These are phyloP conservation scores for Nycticebus coucang DNA, from an alignment of 2,113 vertebrate genomes.

Conservation along the genomic window DNA sequence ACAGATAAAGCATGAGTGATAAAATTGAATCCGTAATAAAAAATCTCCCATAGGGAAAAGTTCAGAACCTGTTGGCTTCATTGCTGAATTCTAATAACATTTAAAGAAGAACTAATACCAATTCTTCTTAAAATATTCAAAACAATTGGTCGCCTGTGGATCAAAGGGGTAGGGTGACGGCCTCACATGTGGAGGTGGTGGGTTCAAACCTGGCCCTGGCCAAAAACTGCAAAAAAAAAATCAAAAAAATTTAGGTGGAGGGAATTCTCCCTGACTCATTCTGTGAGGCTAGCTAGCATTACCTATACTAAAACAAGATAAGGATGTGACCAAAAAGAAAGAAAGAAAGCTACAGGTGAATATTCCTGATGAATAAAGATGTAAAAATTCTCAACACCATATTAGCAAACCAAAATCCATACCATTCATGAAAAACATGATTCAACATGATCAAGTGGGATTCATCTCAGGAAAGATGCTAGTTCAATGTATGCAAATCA, in stretches of 20 bases:
- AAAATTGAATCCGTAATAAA: not conserved
- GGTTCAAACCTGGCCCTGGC: no score
- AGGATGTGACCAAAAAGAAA: not conserved
- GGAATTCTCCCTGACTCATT: not conserved
- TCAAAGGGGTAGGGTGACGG: no score
- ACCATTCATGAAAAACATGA: not conserved
- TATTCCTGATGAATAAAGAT: not conserved
- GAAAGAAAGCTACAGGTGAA: not conserved
- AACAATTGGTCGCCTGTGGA: no score
- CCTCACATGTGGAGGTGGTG: no score
- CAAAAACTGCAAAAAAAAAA: no score
- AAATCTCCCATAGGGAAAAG: not conserved
- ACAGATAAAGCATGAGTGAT: not conserved
- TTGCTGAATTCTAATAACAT: not conserved
- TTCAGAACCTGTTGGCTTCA: not conserved
- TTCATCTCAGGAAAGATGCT: not conserved
- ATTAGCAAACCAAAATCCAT: not conserved
- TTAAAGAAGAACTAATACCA: not conserved
- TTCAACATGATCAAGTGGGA: not conserved
- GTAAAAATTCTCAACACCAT: not conserved
- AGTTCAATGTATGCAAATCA: not conserved
- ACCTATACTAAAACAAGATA: not conserved
- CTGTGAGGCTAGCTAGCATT: not conserved
- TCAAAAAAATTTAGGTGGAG: not conserved
- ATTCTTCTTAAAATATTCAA: not conserved